Base-by-base conservation (phyloP, 2,113 vertebrate species). In the Sarotherodon lohbergeri region DNA sequence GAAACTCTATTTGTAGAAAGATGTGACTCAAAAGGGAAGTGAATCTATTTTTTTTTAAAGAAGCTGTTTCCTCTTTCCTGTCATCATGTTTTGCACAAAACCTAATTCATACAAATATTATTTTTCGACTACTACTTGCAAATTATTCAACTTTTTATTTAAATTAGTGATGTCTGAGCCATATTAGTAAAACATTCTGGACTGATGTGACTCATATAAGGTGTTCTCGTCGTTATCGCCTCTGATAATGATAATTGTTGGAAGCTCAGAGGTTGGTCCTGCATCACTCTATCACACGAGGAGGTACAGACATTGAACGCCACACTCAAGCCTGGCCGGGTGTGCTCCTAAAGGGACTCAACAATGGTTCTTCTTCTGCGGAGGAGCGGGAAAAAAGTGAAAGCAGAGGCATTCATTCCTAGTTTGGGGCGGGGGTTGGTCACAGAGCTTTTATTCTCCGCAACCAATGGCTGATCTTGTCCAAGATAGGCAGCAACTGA, bases 351-450 rank as follows among this genome's bases (percentile, higher is more conserved):
- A 80, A 86, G 43, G 54, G 46, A 84, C 82, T 84, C 34, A 88
- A 94, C 90, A 95, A 93, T 90, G 82, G 80, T 10, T 39, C 85
- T 91, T 89, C 80, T 91, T 82, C 43, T 79, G 86, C 1, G 8
- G 29, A 85, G 36, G 80, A 89, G 93, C 59, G 34, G 86, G 82
- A 79, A 87, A 88, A 73, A 54, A 78, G 87, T 82, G 91, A 94
- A 93, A 88, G 87, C 86, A 90, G 68, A 54, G 86, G 82, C 85
- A 92, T 94, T 93, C 88, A 91, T 93, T 68, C 57, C 68, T 78
- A 29, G 24, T 27, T 48, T 71, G 86, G 90, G 88, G 89, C 6
- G 90, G 91, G 90, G 79, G 86, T 80, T 5, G 22, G 90, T 92
- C 90, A 90, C 82, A 88, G 73, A 90, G 89, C 84, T 89, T 90